Conservation (phyloP, 2,113 vertebrate species). For the Cercopithecus mona region DNA sequence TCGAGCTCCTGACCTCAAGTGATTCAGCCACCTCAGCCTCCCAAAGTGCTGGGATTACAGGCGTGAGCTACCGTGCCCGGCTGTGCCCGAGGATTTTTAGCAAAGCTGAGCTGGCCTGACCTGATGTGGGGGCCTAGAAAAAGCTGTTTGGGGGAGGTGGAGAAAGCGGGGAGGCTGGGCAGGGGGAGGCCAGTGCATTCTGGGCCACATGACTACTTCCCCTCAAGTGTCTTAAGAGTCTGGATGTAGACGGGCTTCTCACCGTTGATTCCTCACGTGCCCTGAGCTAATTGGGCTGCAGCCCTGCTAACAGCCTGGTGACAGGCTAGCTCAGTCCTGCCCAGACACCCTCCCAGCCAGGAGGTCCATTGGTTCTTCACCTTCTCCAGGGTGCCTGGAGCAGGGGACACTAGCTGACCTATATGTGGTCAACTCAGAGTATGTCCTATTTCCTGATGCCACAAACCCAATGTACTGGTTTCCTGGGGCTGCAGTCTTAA, state of each 20-base stretch:
- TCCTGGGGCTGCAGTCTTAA: not conserved
- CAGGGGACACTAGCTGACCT: not conserved
- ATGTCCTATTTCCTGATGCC: not conserved
- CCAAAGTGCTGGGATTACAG: no score
- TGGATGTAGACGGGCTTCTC: not conserved
- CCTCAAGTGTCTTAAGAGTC: not conserved
- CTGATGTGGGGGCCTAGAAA: accelerated
- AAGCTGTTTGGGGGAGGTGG: not conserved
- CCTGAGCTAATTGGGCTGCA: not conserved
- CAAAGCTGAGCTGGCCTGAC: not conserved
- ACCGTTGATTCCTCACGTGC: not conserved
- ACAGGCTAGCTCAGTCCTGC: not conserved
- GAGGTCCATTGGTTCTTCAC: not conserved
- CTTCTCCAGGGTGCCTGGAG: not conserved
- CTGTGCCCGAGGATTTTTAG: not conserved
- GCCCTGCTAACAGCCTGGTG: not conserved
- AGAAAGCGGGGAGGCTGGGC: not conserved
- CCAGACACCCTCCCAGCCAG: not conserved
- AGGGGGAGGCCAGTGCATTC: not conserved
- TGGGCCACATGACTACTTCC: not conserved
- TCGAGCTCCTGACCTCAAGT: no score
- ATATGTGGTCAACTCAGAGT: not conserved
- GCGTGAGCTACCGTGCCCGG: no score
- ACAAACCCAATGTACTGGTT: not conserved
- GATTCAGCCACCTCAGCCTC: no score